A percentile compares a stretch with the other conserved stretches of the same genome.
Conservation (phyloP, 1,140 invertebrate genomes). For the Metopolophium dirhodum region DNA sequence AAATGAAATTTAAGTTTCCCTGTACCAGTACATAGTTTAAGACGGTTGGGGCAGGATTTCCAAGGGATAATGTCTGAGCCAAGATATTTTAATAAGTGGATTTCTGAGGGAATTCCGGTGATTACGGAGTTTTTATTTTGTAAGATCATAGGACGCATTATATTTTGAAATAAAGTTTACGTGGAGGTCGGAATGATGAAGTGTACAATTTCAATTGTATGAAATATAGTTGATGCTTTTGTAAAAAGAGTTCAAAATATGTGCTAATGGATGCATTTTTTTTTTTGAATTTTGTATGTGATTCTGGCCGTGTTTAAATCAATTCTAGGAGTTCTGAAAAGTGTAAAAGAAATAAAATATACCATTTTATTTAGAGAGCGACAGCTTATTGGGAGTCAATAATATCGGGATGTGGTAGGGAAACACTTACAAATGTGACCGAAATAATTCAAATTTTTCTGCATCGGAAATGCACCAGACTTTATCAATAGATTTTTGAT, state of each 20-base stretch:
- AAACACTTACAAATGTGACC: neutral
- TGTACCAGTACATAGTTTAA: neutral
- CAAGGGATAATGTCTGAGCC: neutral
- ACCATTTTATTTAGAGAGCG: too few species aligned
- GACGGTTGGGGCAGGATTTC: neutral
- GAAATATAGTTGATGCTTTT: too few species aligned
- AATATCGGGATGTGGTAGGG: neutral
- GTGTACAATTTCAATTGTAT: too few species aligned
- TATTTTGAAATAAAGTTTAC: neutral
- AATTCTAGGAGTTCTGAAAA: too few species aligned
- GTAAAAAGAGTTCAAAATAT: too few species aligned
- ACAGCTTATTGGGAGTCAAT: neutral
- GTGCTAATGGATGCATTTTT: too few species aligned
- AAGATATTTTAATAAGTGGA: neutral
- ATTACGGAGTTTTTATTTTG: neutral
- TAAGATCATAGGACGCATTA: neutral
- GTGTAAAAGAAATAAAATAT: too few species aligned
- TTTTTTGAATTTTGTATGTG: too few species aligned
- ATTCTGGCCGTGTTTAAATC: too few species aligned
- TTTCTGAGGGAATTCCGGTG: neutral
- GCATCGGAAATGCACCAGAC: neutral
- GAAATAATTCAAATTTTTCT: neutral
- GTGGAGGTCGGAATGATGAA: neutral
- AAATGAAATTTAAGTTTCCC: too few species aligned
- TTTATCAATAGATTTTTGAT: neutral